These are phyloP conservation scores for Phataginus tricuspis DNA, from an alignment of 2,797 vertebrate species.

Conservation along the genomic window DNA sequence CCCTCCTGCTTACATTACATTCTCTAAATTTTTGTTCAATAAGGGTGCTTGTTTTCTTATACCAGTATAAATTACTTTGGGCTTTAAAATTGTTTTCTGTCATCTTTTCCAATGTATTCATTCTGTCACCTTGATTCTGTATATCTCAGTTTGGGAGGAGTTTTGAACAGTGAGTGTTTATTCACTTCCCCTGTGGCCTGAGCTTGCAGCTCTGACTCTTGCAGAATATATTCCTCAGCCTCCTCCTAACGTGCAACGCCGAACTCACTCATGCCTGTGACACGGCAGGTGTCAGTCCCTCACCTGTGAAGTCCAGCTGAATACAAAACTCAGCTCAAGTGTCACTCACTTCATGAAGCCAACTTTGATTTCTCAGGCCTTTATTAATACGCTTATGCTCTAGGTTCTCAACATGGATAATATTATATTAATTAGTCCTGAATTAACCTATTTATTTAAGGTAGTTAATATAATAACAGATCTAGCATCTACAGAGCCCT, in stretches of 20 bases:
- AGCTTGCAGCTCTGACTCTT: not conserved
- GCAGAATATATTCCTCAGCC: not conserved
- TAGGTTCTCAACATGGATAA: not conserved
- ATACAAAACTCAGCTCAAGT: not conserved
- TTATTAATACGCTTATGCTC: not conserved
- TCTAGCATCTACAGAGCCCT: not conserved
- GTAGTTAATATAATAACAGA: not conserved
- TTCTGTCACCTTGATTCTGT: not conserved
- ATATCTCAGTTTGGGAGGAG: not conserved
- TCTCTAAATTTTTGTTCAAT: slow-evolving; percentile 17
- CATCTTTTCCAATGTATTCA: not conserved
- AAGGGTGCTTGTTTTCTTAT: not conserved
- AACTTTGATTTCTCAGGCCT: not conserved
- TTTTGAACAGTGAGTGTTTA: slow-evolving; percentile 1
- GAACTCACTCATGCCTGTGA: not conserved
- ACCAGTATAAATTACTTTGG: not conserved
- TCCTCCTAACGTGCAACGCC: not conserved
- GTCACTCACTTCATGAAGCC: not conserved
- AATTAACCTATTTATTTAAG: not conserved
- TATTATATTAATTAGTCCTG: not conserved
- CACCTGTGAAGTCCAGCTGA: not conserved
- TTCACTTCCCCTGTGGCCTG: not conserved
- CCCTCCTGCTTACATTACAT: not conserved
- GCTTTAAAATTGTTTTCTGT: slow-evolving; percentile 26
- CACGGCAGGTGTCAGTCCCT: not conserved